Base-by-base conservation (phyloP, 2,888 invertebrate species). In the Scaptomyza parva region DNA sequence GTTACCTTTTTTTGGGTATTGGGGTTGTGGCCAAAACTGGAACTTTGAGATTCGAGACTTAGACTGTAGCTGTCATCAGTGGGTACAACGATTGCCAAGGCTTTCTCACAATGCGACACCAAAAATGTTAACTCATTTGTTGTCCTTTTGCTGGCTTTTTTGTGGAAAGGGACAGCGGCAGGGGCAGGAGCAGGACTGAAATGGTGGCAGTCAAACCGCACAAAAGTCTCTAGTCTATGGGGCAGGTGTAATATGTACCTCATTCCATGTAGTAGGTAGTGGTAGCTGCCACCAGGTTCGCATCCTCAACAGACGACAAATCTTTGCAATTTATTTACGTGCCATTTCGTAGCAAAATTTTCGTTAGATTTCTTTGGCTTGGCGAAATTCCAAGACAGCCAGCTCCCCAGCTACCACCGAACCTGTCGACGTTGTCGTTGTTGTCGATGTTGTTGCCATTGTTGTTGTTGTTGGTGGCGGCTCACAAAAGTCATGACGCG, bases 301-400 rank as follows among this genome's bases (percentile, higher is more conserved):
- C 70, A 64, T 71, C 59, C 67, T 64, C 59, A 73, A 66, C 67
- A 74, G 70, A 75, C 86, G 82, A 86, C 86, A 86, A 86, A 86
- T 86, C 86, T 86, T 86, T 79, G 85, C 84, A 84, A 86, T 86
- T 86, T 84, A 86, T 86, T 86, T 86, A 86, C 85, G 82, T 86
- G 84, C 86, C 86, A 76, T 78, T 85, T 83, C 86, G 79, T 78
- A 79, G 83, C 59, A 66, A 84, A 73, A 85, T 84, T 82, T 86
- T 79, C 77, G 78, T 80, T 81, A 82, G 80, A 81, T 86, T 86
- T 83, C 75, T 75, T 76, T 77, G 76, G 66, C 76, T 74, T 79
- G 82, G 85, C 82, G 75, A 57, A 77, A 82, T 84, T 82, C 82
- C 84, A 82, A 81, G 79, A 78, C 81, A 76, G 68, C 65, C 81